A percentile compares a stretch with the other conserved stretches of the same genome.
These are phyloP conservation scores for Lasius fuliginosus DNA, from an alignment of 2,888 invertebrate genomes.

Conservation along the genomic window DNA sequence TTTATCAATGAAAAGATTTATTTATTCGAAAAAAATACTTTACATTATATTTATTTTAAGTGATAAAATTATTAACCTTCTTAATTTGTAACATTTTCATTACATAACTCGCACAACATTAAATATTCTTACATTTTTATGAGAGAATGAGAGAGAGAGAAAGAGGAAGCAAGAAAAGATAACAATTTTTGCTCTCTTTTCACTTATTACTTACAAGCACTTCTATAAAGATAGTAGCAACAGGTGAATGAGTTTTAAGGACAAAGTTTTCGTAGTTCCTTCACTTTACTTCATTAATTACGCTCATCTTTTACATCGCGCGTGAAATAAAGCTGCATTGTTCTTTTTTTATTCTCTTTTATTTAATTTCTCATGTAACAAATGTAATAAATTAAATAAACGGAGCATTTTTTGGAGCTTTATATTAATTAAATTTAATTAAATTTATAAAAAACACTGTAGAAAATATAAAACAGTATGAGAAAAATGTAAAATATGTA, in stretches of 20 bases:
- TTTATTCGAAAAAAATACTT: background rate
- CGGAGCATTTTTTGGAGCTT: background rate
- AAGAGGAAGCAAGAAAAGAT: background rate
- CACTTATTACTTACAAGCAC: background rate
- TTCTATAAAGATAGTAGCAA: slow-evolving; percentile 14
- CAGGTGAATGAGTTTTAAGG: slow-evolving; percentile 26
- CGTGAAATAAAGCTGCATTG: background rate
- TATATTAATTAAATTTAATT: background rate
- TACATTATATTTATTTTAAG: background rate
- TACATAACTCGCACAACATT: background rate
- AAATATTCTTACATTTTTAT: background rate
- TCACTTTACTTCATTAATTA: background rate
- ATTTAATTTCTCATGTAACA: background rate
- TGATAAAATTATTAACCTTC: background rate
- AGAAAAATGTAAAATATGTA: background rate
- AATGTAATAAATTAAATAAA: background rate
- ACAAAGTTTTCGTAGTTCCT: background rate
- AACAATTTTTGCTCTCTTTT: background rate
- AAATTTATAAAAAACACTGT: background rate
- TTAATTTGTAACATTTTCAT: background rate
- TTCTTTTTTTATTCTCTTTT: background rate
- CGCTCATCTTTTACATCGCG: background rate
- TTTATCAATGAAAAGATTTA: background rate
- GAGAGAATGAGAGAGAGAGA: background rate
- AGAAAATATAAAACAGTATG: background rate